Percentiles rank a stretch among this genome's conserved stretches.
phyloP scores from a whole-genome alignment of 2,888 invertebrate species.

The Rhagophthalmus giganteus region DNA sequence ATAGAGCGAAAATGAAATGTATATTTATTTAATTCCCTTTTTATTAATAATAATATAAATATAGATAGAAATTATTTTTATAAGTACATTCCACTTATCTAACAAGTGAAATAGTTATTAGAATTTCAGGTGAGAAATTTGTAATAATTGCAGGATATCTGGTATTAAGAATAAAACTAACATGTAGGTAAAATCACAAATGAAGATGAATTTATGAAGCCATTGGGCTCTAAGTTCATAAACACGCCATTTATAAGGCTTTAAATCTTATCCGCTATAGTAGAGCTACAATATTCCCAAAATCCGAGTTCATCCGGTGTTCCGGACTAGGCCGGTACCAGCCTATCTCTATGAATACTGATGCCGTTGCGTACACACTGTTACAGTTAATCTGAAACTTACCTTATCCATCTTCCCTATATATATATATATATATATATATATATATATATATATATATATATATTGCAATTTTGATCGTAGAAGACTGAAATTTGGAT shows the following conservation, averaged over 20 bases:
- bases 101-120: no score
- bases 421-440: conserved; percentile 28
- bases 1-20: no score
- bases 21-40: no score
- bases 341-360: conserved; percentile 35
- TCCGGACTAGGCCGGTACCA: conserved; percentile 34
- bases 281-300: conserved; percentile 36
- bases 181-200: conserved; percentile 21
- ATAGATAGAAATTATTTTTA: no score
- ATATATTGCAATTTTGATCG: no score
- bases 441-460: conserved; percentile 32
- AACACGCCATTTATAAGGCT: conserved; percentile 43
- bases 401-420: conserved; percentile 27
- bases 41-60: no score
- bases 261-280: conserved; percentile 40
- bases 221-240: conserved; percentile 38
- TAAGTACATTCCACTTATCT: no score
- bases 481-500: no score
- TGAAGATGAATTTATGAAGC: conserved; percentile 35
- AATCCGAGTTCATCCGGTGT: conserved; percentile 35
- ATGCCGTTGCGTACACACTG: conserved; percentile 32
- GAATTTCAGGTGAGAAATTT: no score
- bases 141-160: background rate
- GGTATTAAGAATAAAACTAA: background rate
- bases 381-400: conserved; percentile 33